Evolutionary conservation across 2,888 invertebrate species (phyloP), one percentile per base, ranked within the genome.

Genomic region (Polydesmus complanatus): DNA sequence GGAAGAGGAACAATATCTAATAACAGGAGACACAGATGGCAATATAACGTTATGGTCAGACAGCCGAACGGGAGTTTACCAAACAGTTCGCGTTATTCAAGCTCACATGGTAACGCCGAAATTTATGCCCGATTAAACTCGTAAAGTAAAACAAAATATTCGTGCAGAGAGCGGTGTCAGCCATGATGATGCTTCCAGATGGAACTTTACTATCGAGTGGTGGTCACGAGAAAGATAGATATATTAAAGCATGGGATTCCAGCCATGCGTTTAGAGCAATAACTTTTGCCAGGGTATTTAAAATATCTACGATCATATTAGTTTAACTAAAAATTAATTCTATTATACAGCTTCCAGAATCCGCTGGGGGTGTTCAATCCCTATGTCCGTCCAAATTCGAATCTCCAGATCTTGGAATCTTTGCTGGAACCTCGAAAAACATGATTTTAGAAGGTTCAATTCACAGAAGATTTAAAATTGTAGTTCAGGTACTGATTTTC

Each of bases 241-340:
- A 88, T 75, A 87, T 94, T 66, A 88, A 88, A 0, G 91, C 92
- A 0, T 94, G 93, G 94, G 91, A 93, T 71, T 85, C 90, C 0
- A 74, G 88, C 63, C 89, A 90, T 71, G 89, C 89, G 71, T 93
- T 91, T 72, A 89, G 88, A 73, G 83, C 86, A 70, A 88, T 92
- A 67, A 88, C 89, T 0, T 90, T 90, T 69, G 87, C 88, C 0
- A 91, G 90, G 80, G 89, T 89, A 68, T 61, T n/a, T n/a, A n/a
- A n/a, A n/a, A 18, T 26, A 55, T 18, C 27, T n/a, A 21, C 8
- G 5, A 21, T 1, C 50, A 1, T 48, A 22, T 11, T n/a, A n/a
- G n/a, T n/a, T n/a, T 48, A 49, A 48, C 26, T 50, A 1, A 37
- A 27, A 21, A 27, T 23, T 22, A 48, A 60, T 56, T 60, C 62